phyloP scores from a whole-genome alignment of 2,888 invertebrate species.

The Stenoptilia bipunctidactyla region DNA sequence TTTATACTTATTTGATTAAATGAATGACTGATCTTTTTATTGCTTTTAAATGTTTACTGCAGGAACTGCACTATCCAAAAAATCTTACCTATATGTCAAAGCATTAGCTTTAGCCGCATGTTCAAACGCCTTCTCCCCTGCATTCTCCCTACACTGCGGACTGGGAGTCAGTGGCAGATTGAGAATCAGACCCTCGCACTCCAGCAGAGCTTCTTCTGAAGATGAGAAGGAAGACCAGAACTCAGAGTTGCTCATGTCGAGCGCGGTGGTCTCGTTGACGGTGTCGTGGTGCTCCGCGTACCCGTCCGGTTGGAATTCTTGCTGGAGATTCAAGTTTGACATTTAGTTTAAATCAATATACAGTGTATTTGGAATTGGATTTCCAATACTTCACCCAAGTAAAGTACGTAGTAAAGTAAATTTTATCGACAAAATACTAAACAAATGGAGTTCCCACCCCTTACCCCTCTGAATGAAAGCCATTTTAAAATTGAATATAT shows the following conservation, averaged over 20 bases:
- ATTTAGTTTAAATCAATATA: too few relatives aligned
- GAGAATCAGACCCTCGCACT: constrained; percentile 80
- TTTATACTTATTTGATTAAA: too few relatives aligned
- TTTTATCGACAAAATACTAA: too few relatives aligned
- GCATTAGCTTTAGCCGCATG: constrained; percentile 68
- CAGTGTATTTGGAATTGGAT: too few relatives aligned
- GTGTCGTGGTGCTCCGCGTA: constrained; percentile 74
- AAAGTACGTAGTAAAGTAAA: too few relatives aligned
- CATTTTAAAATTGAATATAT: too few relatives aligned
- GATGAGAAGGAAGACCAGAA: constrained; percentile 87
- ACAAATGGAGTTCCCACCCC: too few relatives aligned
- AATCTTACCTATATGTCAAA: constrained; percentile 74
- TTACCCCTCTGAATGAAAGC: too few relatives aligned
- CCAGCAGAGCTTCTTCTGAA: constrained; percentile 81
- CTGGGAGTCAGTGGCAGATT: constrained; percentile 80
- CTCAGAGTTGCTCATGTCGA: constrained; percentile 82
- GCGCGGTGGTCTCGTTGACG: constrained; percentile 74
- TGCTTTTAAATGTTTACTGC: too few relatives aligned
- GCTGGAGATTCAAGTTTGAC: neutral
- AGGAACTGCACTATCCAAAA: too few relatives aligned
- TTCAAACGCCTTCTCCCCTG: constrained; percentile 48
- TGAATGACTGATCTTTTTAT: too few relatives aligned
- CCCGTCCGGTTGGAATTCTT: constrained; percentile 64
- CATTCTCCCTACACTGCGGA: constrained; percentile 52
- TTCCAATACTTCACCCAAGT: too few relatives aligned